Conservation (phyloP, 37 sponge, comb jelly and placozoan species). For the Cladorhizidae sp. region DNA sequence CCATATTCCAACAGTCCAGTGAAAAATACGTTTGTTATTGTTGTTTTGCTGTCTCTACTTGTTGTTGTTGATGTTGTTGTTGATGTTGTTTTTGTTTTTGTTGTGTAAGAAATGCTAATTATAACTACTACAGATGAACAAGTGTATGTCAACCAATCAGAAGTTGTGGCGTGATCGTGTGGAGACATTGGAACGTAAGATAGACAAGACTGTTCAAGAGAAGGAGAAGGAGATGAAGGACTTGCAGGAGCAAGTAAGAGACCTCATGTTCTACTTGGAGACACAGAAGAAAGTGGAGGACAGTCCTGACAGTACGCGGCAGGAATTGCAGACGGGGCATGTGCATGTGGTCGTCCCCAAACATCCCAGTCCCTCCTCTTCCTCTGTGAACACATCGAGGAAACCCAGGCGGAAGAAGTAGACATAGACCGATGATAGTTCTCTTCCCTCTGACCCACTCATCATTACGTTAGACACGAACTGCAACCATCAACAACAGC, state of each 20-base stretch:
- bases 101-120: background rate
- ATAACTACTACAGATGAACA: constrained; percentile 66
- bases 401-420: constrained; percentile 15
- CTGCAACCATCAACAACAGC: no score
- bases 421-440: no score
- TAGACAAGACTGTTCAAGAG: constrained; percentile 34
- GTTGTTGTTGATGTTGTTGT: no score
- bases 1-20: no score
- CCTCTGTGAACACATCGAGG: background rate
- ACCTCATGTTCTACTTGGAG: constrained; percentile 96
- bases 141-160: constrained; percentile 82
- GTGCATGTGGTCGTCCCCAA: background rate
- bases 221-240: constrained; percentile 84
- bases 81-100: no score
- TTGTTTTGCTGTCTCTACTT: no score
- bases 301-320: constrained; percentile 47
- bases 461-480: no score
- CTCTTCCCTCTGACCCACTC: no score
- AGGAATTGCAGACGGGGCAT: constrained; percentile 26
- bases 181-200: constrained; percentile 57
- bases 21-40: no score
- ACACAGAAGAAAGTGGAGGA: constrained; percentile 83
- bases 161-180: constrained; percentile 65
- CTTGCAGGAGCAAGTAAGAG: constrained; percentile 89
- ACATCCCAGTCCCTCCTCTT: background rate